These are phyloP conservation scores for Pluvialis apricaria DNA, from an alignment of 2,113 vertebrate genomes.

Conservation along the genomic window DNA sequence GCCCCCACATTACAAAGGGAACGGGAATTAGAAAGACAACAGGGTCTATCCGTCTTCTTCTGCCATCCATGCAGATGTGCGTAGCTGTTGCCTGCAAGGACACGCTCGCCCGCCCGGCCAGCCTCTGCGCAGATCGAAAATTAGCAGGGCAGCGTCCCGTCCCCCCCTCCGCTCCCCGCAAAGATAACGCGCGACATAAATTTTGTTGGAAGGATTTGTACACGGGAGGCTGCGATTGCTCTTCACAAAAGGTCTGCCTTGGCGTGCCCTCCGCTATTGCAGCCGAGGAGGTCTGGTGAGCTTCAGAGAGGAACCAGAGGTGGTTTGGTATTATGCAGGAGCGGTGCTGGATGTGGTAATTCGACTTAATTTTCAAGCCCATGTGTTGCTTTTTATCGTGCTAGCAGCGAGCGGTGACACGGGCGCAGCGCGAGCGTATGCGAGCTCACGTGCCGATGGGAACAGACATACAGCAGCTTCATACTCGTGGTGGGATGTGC, in stretches of 20 bases:
- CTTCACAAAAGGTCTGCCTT: fast-evolving
- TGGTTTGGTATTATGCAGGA: fast-evolving
- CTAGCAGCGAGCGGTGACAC: fast-evolving
- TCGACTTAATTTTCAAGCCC: not conserved
- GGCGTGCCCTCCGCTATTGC: fast-evolving
- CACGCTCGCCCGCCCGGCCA: fast-evolving
- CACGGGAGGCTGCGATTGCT: not conserved
- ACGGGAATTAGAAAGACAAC: not conserved
- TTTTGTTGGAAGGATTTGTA: not conserved
- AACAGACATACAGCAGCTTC: not conserved
- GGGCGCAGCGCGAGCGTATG: fast-evolving
- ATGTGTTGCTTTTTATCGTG: fast-evolving
- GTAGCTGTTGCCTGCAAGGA: not conserved
- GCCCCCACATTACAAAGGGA: not conserved
- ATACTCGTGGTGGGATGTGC: fast-evolving
- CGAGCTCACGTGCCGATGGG: fast-evolving
- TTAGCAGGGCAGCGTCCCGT: not conserved
- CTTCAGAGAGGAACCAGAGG: not conserved
- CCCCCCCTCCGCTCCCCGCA: fast-evolving
- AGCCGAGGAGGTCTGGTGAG: not conserved
- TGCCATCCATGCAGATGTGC: not conserved
- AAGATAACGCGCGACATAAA: too few species aligned
- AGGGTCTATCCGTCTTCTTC: not conserved
- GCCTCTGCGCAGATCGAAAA: not conserved
- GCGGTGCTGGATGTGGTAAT: fast-evolving